Conservation (phyloP, 2,797 vertebrate species). For the Loris lydekkerianus region DNA sequence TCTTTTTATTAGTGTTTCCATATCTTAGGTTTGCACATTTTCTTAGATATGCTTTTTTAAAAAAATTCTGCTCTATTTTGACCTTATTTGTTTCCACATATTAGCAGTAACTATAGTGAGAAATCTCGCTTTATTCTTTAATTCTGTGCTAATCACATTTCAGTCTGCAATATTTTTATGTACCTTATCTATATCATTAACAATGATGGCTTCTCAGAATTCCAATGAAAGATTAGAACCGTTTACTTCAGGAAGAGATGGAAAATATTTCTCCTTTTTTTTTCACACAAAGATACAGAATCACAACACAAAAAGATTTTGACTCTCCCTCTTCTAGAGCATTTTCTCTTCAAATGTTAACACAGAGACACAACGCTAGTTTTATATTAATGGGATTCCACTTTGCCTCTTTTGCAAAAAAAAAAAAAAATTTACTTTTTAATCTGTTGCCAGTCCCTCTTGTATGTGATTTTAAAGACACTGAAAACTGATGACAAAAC, state of each 20-base stretch:
- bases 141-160: not conserved
- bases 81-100: not conserved
- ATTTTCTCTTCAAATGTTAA: constrained; percentile 1
- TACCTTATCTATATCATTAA: not conserved
- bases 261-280: not conserved
- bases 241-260: not conserved
- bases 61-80: not conserved
- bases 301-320: not conserved
- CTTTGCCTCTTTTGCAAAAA: not conserved
- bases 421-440: not conserved
- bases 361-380: not conserved
- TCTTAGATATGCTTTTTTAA: not conserved
- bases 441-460: not conserved
- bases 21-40: not conserved
- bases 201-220: not conserved
- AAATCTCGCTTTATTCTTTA: not conserved
- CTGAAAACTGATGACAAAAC: constrained; percentile 29
- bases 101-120: not conserved
- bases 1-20: not conserved
- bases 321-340: not conserved
- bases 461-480: not conserved
- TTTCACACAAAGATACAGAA: not conserved
- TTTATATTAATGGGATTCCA: not conserved
- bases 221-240: not conserved
- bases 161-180: not conserved